Evolutionary conservation across 2,888 invertebrate genomes (phyloP), one percentile per base, ranked within the genome.

Genomic region (Anagyrus pseudococci): DNA sequence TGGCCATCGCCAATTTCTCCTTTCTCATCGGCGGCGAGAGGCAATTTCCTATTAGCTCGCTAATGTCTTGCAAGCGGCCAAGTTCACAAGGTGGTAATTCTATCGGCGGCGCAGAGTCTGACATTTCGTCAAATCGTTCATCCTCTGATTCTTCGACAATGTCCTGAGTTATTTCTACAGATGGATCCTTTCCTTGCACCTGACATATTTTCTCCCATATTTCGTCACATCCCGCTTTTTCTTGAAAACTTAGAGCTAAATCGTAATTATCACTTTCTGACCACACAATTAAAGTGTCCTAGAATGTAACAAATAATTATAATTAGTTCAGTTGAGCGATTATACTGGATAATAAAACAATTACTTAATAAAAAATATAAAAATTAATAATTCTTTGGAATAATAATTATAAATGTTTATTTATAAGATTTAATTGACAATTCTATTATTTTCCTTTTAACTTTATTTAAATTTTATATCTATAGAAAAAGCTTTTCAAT

Each of bases 121-220:
- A 92, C 89, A 96, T 94, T 76, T 98, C 97, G 83, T 98, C 97
- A 81, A 94, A 96, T 52, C 96, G 86, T 77, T 98, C 97, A 87
- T 98, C 97, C 85, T 96, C 96, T 0, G 94, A 94, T 79, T 96
- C 96, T 82, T 96, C 96, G 4, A 96, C 94, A 72, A 96, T 93
- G 73, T 96, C 96, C 82, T 98, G 98, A 53, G 98, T 98, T 68
- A 98, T 95, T 82, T 98, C 96, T 65, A 98, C 96, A 25, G 96
- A 96, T 43, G 98, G 98, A 85, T 99, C 98, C 82, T 97, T 97
- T 40, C 98, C 98, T 87, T 99, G 99, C 41, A 99, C 95, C 90
- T 93, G 80, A 83, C 99, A 99, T 78, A 99, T 99, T 84, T 98
- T 98, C 79, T 98, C 98, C 99, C 99, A 99, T 75, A 99, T 98